A percentile compares a stretch with the other conserved stretches of the same genome.
Evolutionary conservation across 1,140 invertebrate genomes (phyloP).

Genomic region (Drosophila cardini): DNA sequence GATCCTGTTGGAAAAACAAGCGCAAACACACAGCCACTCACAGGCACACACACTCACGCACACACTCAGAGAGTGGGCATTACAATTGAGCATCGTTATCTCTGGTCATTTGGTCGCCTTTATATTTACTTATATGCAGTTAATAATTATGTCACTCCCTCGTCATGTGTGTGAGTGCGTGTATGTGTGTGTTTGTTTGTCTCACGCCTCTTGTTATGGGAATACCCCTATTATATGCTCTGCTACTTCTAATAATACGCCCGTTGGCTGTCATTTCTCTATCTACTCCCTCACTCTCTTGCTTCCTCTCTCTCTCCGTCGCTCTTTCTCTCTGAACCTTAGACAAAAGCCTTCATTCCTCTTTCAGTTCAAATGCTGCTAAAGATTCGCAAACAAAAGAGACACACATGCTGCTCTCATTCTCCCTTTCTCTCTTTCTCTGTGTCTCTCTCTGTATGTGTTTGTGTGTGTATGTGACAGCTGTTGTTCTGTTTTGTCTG

Average conservation of each 20-base stretch:
- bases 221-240: conserved; percentile 82
- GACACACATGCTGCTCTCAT: conserved; percentile 25
- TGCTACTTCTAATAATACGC: conserved; percentile 80
- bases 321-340: conserved; percentile 14
- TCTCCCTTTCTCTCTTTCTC: not conserved
- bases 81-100: conserved; percentile 75
- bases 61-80: conserved; percentile 3
- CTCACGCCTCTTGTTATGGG: conserved; percentile 77
- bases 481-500: conserved; percentile 76
- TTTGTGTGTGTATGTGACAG: conserved; percentile 69
- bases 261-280: conserved; percentile 67
- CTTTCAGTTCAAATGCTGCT: conserved; percentile 35
- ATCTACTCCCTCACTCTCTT: not conserved
- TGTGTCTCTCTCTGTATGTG: not conserved
- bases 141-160: conserved; percentile 79
- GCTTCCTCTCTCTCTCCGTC: not conserved
- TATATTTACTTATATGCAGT: conserved; percentile 80
- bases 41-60: conserved; percentile 24
- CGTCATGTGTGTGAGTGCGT: conserved; percentile 19
- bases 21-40: not conserved
- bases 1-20: not conserved
- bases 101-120: conserved; percentile 72
- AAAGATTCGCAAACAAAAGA: conserved; percentile 79
- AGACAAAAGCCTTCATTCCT: conserved; percentile 38
- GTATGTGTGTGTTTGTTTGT: conserved; percentile 40